Conservation (phyloP, 2,797 vertebrate species). For the Hemibagrus guttatus region DNA sequence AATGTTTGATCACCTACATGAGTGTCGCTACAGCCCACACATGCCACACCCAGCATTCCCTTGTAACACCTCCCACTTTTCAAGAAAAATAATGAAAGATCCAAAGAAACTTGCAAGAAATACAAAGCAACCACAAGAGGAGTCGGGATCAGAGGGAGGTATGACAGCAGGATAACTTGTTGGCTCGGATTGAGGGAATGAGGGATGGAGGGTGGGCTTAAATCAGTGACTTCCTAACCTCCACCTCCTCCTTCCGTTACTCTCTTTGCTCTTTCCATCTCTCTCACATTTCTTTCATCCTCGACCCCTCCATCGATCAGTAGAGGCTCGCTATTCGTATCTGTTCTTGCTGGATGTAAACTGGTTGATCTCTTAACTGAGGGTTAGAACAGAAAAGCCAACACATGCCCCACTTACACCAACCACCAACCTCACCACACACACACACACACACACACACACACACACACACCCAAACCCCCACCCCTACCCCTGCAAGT, state of each 20-base stretch:
- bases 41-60: neutral
- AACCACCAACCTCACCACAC: neutral
- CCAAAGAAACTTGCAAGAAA: neutral
- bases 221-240: slow-evolving; percentile 69
- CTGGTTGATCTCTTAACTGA: neutral
- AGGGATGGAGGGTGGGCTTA: slow-evolving; percentile 59
- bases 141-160: slow-evolving; percentile 68
- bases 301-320: neutral
- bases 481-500: neutral
- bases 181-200: slow-evolving; percentile 62
- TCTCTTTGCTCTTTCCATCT: neutral
- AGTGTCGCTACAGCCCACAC: neutral
- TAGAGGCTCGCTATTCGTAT: neutral
- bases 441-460: too few species aligned
- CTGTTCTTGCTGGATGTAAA: slow-evolving; percentile 12
- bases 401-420: neutral
- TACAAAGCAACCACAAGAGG: slow-evolving; percentile 23
- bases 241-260: neutral
- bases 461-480: too few species aligned
- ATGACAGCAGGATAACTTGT: slow-evolving; percentile 56
- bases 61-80: neutral
- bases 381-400: neutral
- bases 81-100: neutral
- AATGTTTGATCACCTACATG: neutral
- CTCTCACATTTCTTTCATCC: neutral